These are phyloP conservation scores for Chionomys nivalis DNA, from an alignment of 2,113 vertebrate species.

Conservation along the genomic window DNA sequence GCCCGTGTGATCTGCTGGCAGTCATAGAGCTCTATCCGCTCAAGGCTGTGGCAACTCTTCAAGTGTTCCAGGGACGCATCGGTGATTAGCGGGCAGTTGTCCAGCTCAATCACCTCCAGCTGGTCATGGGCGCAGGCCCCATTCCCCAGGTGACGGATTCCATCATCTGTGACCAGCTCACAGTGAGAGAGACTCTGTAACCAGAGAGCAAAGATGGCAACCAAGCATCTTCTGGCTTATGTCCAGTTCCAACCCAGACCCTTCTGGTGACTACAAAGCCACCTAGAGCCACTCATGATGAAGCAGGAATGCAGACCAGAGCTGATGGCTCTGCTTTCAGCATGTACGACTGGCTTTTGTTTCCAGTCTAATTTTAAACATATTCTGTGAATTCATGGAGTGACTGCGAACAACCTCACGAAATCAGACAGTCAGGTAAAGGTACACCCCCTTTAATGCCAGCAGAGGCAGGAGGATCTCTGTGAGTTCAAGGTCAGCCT, in stretches of 20 bases:
- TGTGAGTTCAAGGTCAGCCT: not conserved
- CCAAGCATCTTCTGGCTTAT: not conserved
- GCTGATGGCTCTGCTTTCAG: not conserved
- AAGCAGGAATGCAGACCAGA: not conserved
- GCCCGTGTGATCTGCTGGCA: slow-evolving; percentile 98
- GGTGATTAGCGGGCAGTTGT: slow-evolving; percentile 99
- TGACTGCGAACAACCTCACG: not conserved
- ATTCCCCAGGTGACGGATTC: slow-evolving; percentile 97
- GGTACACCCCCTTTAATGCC: not conserved
- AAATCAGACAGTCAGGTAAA: not conserved
- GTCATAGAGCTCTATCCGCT: slow-evolving; percentile 99
- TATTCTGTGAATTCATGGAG: slow-evolving; percentile 46
- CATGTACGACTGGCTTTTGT: not conserved
- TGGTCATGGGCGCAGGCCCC: slow-evolving; percentile 97
- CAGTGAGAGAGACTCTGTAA: slow-evolving; percentile 97
- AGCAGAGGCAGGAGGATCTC: not conserved
- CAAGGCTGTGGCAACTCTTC: slow-evolving; percentile 97
- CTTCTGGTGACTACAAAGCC: not conserved
- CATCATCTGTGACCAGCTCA: slow-evolving; percentile 98
- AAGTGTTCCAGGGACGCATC: slow-evolving; percentile 98
- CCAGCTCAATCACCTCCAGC: slow-evolving; percentile 98
- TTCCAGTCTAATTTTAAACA: not conserved
- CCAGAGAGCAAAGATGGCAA: slow-evolving; percentile 19
- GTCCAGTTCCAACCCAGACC: not conserved
- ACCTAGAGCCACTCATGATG: not conserved